Evolutionary conservation across 1,140 invertebrate genomes (phyloP).

Genomic region (Papilio helenus): DNA sequence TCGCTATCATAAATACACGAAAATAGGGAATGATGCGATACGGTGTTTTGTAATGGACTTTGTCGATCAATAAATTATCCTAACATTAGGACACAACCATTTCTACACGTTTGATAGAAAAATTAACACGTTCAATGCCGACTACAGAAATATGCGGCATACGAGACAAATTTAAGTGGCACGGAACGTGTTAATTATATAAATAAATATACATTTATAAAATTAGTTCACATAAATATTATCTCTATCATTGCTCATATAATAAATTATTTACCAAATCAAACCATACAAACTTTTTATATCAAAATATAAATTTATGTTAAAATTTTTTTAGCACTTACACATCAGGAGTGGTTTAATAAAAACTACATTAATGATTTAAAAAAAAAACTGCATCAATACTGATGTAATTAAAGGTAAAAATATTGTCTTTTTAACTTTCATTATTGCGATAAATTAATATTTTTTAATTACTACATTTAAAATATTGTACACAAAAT

Average conservation of each 20-base stretch:
- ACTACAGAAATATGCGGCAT: not conserved
- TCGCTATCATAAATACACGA: constrained; percentile 72
- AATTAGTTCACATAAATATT: not conserved
- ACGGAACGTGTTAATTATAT: not conserved
- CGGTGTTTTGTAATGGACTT: constrained; percentile 44
- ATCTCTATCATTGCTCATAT: not conserved
- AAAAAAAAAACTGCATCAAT: not conserved
- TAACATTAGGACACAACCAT: constrained; percentile 31
- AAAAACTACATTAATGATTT: not conserved
- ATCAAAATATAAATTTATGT: not conserved
- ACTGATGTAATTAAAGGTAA: not conserved
- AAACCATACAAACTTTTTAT: not conserved
- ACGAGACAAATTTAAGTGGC: not conserved
- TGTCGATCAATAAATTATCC: constrained; percentile 44
- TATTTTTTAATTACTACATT: not conserved
- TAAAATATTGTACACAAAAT: constrained; percentile 13
- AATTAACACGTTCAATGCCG: not conserved
- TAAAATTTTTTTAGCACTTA: too few relatives aligned
- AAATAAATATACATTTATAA: not conserved
- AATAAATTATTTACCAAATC: not conserved
- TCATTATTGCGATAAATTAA: constrained; percentile 3
- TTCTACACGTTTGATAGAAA: not conserved
- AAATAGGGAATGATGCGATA: constrained; percentile 77
- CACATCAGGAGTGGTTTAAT: too few relatives aligned
- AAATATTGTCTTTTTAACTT: not conserved